A percentile compares a stretch with the other conserved stretches of the same genome.
phyloP scores from a whole-genome alignment of 2,888 invertebrate species.

The Anarsia innoxiella region DNA sequence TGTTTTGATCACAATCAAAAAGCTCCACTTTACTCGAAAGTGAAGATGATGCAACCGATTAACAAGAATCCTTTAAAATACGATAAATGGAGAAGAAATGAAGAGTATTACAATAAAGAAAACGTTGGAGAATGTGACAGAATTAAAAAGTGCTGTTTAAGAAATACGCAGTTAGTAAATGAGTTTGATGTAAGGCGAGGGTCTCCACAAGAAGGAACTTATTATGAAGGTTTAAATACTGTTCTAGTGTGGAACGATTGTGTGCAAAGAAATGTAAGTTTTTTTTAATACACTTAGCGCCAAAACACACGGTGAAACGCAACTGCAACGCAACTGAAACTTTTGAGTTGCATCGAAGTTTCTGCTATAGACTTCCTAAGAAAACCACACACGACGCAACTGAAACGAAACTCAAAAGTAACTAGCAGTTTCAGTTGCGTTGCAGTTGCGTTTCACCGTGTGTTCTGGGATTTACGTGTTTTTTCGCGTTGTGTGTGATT shows the following conservation, averaged over 20 bases:
- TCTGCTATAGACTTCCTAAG: no score
- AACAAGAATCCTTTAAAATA: background rate
- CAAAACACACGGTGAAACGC: no score
- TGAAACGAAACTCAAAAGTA: no score
- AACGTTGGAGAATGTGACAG: background rate
- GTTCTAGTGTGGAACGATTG: slow-evolving; percentile 7
- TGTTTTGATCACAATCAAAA: slow-evolving; percentile 12
- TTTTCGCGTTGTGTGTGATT: no score
- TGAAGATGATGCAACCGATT: background rate
- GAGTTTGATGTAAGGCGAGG: background rate
- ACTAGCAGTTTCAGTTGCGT: no score
- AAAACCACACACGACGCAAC: no score
- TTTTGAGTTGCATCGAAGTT: no score
- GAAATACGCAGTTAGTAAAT: background rate
- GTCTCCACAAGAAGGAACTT: background rate
- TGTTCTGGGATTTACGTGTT: no score
- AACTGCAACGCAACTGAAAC: no score
- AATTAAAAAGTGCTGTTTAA: slow-evolving; percentile 3
- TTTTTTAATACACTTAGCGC: no score
- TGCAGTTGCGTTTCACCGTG: no score
- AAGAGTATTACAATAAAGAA: background rate
- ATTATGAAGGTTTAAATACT: background rate
- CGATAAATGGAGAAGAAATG: background rate
- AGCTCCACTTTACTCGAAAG: slow-evolving; percentile 9
- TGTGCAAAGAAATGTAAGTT: slow-evolving; percentile 3